Percentiles rank a stretch among this genome's conserved stretches.
Evolutionary conservation across 2,797 vertebrate species (phyloP).

Genomic region (Lophotriccus pileatus): DNA sequence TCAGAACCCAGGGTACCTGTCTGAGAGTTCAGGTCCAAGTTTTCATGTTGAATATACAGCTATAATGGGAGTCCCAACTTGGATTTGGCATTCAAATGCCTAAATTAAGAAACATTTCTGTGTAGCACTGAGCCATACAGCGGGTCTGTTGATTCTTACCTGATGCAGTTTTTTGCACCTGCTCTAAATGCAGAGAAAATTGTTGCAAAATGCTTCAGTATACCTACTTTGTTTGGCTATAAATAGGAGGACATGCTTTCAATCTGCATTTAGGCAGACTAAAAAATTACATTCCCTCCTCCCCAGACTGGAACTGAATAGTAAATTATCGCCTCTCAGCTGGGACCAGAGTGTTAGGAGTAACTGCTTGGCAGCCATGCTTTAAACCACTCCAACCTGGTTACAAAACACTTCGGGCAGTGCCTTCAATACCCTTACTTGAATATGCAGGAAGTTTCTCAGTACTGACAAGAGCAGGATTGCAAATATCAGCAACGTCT

Average conservation of each 20-base stretch:
- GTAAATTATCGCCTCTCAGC: neutral
- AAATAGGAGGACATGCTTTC: neutral
- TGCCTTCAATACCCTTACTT: neutral
- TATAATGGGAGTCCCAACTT: neutral
- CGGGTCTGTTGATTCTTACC: neutral
- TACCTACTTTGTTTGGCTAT: neutral
- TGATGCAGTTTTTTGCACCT: neutral
- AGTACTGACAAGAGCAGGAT: neutral
- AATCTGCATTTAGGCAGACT: neutral
- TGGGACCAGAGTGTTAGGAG: neutral
- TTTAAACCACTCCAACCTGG: neutral
- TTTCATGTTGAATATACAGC: neutral
- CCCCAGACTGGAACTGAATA: neutral
- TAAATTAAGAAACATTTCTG: neutral
- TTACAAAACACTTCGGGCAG: neutral
- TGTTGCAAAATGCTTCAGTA: neutral
- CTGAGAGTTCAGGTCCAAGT: neutral
- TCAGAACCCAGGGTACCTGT: neutral
- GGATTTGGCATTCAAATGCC: neutral
- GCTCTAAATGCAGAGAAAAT: neutral
- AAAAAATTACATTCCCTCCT: neutral
- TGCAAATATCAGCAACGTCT: neutral
- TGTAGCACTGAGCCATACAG: neutral
- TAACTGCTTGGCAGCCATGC: neutral
- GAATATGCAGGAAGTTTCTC: neutral